Evolutionary conservation across 2,888 invertebrate genomes (phyloP).

Genomic region (Drosophila diplacantha): DNA sequence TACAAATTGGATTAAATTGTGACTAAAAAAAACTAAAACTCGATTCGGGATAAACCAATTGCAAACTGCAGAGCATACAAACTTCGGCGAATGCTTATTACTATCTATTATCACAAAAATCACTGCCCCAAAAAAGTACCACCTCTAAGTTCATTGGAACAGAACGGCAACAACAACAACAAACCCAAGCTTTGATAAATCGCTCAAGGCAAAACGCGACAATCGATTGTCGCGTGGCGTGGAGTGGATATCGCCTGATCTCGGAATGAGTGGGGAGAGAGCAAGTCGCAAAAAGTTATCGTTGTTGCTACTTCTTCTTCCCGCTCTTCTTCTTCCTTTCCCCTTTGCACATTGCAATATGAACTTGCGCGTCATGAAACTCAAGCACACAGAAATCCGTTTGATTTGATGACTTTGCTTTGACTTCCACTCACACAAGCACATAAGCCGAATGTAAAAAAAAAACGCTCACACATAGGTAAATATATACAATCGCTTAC

Average conservation of each 20-base stretch:
- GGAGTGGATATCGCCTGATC: slow-evolving; percentile 9
- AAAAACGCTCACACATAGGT: slow-evolving; percentile 19
- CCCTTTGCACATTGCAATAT: slow-evolving; percentile 36
- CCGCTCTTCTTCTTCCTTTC: slow-evolving; percentile 16
- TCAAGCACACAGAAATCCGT: slow-evolving; percentile 22
- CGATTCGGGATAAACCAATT: neutral
- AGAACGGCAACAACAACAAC: slow-evolving; percentile 5
- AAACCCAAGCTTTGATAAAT: slow-evolving; percentile 11
- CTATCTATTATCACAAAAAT: neutral
- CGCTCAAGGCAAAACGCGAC: neutral
- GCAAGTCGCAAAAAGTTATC: neutral
- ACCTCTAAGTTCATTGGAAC: slow-evolving; percentile 11
- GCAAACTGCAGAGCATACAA: neutral
- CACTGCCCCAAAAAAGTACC: neutral
- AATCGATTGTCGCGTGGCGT: slow-evolving; percentile 4
- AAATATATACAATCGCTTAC: slow-evolving; percentile 17
- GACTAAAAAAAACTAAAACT: no score
- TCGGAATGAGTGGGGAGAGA: neutral
- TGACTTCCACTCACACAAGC: slow-evolving; percentile 60
- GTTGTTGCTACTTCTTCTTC: neutral
- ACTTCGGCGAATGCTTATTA: neutral
- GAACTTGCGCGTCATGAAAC: slow-evolving; percentile 27
- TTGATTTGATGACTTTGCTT: slow-evolving; percentile 64
- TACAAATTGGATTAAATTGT: no score
- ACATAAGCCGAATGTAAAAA: neutral